phyloP scores from a whole-genome alignment of 2,113 vertebrate species.

The Isurus oxyrinchus region DNA sequence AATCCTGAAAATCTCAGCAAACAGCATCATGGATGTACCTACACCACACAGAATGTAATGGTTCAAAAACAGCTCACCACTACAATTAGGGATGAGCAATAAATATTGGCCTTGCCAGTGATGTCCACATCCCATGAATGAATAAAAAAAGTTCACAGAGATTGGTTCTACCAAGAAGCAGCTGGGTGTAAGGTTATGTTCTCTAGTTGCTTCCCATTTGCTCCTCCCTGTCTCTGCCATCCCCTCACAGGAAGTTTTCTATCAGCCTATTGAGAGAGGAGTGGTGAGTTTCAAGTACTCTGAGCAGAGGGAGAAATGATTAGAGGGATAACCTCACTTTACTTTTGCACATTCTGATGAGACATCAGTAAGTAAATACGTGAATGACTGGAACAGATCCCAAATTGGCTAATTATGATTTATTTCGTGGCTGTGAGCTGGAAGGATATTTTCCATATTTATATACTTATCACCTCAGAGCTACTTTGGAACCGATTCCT shows the following conservation, averaged over 20 bases:
- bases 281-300: background rate
- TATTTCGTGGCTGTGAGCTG: background rate
- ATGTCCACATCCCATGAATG: background rate
- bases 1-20: background rate
- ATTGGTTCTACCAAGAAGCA: background rate
- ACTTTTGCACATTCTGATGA: background rate
- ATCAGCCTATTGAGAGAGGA: background rate
- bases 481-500: background rate
- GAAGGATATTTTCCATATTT: background rate
- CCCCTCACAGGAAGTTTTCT: too few relatives aligned
- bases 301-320: background rate
- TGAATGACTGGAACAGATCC: slow-evolving; percentile 4
- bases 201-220: background rate
- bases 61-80: background rate
- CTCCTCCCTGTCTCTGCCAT: too few relatives aligned
- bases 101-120: background rate
- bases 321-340: background rate
- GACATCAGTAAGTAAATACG: background rate
- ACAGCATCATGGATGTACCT: background rate
- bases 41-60: background rate
- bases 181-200: background rate
- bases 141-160: background rate
- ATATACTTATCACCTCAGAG: background rate
- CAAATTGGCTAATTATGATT: background rate
- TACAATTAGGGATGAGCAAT: background rate